phyloP scores from a whole-genome alignment of 1,140 invertebrate genomes.

The Neodiprion pinetum region DNA sequence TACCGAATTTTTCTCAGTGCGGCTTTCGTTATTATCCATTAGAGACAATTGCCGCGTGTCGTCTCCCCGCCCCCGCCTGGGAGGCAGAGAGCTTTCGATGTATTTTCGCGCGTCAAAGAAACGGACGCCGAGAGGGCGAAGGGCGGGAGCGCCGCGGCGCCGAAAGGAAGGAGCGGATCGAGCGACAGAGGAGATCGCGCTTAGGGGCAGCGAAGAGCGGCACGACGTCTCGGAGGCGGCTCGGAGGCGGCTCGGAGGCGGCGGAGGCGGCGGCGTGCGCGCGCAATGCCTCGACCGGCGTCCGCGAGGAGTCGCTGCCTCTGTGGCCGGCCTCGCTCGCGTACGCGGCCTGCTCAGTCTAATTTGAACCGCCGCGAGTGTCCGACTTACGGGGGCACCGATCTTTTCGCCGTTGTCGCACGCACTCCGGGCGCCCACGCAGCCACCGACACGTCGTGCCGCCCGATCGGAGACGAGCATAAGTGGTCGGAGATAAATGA shows the following conservation, averaged over 20 bases:
- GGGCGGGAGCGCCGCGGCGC: neutral
- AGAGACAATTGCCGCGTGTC: too few species aligned
- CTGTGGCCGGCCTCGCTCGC: slow-evolving; percentile 57
- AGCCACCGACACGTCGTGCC: slow-evolving; percentile 24
- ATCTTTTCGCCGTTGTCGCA: slow-evolving; percentile 5
- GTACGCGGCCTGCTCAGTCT: slow-evolving; percentile 60
- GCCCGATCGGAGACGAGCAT: neutral
- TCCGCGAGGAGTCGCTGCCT: slow-evolving; percentile 57
- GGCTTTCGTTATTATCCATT: too few species aligned
- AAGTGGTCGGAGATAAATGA: neutral
- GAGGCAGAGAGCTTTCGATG: slow-evolving; percentile 17
- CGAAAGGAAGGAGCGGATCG: neutral
- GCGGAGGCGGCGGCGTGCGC: slow-evolving; percentile 42
- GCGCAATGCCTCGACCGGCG: slow-evolving; percentile 58
- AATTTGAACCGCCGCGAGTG: slow-evolving; percentile 59
- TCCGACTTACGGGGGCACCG: neutral
- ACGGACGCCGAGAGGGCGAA: slow-evolving; percentile 12
- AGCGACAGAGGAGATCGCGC: slow-evolving; percentile 21
- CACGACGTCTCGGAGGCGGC: neutral
- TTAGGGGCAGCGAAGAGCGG: slow-evolving; percentile 14
- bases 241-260: slow-evolving; percentile 21
- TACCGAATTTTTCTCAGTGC: too few species aligned
- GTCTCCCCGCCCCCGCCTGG: neutral
- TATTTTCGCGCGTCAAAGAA: slow-evolving; percentile 12
- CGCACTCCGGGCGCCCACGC: slow-evolving; percentile 22